phyloP scores from a whole-genome alignment of 1,140 invertebrate species.

The Aphidius ervi region DNA sequence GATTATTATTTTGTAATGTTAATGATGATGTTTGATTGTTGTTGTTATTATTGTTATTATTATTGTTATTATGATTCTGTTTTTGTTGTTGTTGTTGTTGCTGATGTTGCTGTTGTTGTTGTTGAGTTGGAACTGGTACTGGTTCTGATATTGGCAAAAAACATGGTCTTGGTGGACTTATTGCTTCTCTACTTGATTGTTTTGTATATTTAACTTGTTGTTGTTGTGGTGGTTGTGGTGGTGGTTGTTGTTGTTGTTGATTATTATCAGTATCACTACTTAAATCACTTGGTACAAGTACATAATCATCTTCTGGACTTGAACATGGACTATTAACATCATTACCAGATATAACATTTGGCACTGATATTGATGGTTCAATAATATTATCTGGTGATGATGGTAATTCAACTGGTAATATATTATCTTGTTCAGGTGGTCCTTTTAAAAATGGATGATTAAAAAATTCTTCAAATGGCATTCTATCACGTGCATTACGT shows the following conservation, averaged over 20 bases:
- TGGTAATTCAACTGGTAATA: constrained; percentile 44
- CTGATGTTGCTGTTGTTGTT: constrained; percentile 38
- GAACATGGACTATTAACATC: constrained; percentile 55
- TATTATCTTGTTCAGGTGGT: constrained; percentile 50
- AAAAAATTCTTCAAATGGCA: constrained; percentile 95
- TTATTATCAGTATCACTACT: constrained; percentile 55
- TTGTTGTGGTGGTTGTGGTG: too few species aligned
- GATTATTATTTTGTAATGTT: constrained; percentile 33
- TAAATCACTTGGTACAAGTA: constrained; percentile 73
- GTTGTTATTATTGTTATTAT: too few species aligned
- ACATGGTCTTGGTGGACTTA: constrained; percentile 65
- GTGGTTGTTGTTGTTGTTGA: constrained; percentile 30
- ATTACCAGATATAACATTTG: constrained; percentile 40
- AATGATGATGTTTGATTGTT: constrained; percentile 44
- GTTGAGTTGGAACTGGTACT: constrained; percentile 74
- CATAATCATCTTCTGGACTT: constrained; percentile 82
- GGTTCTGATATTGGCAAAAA: constrained; percentile 70
- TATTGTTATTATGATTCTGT: too few species aligned
- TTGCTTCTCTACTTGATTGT: constrained; percentile 43
- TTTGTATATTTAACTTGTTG: constrained; percentile 42
- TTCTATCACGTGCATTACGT: constrained; percentile 89
- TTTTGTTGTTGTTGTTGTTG: too few species aligned
- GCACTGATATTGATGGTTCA: constrained; percentile 30
- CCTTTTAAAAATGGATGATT: constrained; percentile 84
- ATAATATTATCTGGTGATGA: constrained; percentile 43